Base-by-base conservation (phyloP, 2,797 vertebrate genomes). In the Cheirogaleus major region DNA sequence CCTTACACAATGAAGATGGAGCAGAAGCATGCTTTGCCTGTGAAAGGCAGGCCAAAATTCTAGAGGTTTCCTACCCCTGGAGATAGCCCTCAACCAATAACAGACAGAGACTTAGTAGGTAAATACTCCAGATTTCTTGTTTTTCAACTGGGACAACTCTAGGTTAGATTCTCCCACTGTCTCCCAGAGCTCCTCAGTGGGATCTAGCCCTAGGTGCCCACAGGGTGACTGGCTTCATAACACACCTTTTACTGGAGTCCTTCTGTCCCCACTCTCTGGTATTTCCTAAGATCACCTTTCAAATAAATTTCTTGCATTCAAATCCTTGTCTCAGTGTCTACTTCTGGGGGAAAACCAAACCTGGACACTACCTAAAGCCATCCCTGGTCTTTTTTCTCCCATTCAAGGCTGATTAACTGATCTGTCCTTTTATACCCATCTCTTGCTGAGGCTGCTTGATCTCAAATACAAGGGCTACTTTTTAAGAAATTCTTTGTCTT, bases 101-200 rank as follows among this genome's bases (percentile, higher is more conserved):
- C 20, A 67, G n/a, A 22, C 32, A 59, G 50, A 52, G 30, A 30
- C 38, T 38, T 8, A 2, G 22, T 32, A 22, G 23, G 15, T 12
- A 69, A 35, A 72, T 38, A 13, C 32, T 17, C 30, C 13, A 25
- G 48, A 10, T 7, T 55, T 80, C 30, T 80, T 41, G 30, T 27
- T 43, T 23, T 43, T 38, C 48, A n/a, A 0, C 4, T 5, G 59
- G 50, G 23, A 38, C 30, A 45, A 15, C 38, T 80, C 65, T 59
- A 13, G 10, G 5, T 2, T 6, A 0, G 27, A 14, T 18, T 45
- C 52, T n/a, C 14, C 2, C 41, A 8, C 52, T 10, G 0, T 69
- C 41, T 70, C 41, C 35, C 6, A 41, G 35, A 32, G 8, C 4
- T 32, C 18, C 41, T 18, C 30, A 17, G 76, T 15, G n/a, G 69